Base-by-base conservation (phyloP, 1,140 invertebrate genomes). In the Lepidotrigona ventralis region DNA sequence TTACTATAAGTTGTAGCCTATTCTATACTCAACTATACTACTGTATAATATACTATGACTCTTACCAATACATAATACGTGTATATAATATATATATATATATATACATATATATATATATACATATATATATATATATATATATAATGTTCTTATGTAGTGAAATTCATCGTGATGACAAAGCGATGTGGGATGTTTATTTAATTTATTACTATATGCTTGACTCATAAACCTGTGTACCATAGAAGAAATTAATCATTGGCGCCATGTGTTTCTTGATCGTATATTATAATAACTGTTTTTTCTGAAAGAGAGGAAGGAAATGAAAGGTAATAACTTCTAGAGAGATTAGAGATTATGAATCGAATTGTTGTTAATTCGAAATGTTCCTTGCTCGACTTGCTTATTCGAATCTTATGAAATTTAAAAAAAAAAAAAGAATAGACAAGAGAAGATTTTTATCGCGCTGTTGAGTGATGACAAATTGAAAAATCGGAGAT, bases 121-220 rank as follows among this genome's bases (percentile, higher is more conserved):
- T 92, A 90, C n/a, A n/a, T n/a, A n/a, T n/a, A n/a, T 39, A 39
- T 39, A 39, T 39, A 39, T 8, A 89, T 90, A 90, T 85, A 90
- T 91, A 90, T 90, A 90, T 92, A 90, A 91, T 92, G 89, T 93
- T 89, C 90, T 92, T 91, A 91, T 89, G 87, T 92, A 93, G 90
- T 91, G 88, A 91, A 90, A 91, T 85, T 89, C 64, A 75, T 85
- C 77, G 80, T 51, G 68, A 73, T 46, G 56, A 72, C 86, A 76
- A 60, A 81, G 79, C 75, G 70, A 88, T 86, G 81, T 79, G 56
- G 46, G 39, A 79, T 71, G 76, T 87, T 81, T 84, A 88, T 91
- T 91, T 90, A 87, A 89, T 90, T 90, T 89, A 88, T 90, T 90
- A 56, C 85, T 66, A 74, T 83, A 75, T 85, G 86, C 84, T 83